These are phyloP conservation scores for Lochmaea capreae DNA, from an alignment of 2,888 invertebrate species.

Conservation along the genomic window DNA sequence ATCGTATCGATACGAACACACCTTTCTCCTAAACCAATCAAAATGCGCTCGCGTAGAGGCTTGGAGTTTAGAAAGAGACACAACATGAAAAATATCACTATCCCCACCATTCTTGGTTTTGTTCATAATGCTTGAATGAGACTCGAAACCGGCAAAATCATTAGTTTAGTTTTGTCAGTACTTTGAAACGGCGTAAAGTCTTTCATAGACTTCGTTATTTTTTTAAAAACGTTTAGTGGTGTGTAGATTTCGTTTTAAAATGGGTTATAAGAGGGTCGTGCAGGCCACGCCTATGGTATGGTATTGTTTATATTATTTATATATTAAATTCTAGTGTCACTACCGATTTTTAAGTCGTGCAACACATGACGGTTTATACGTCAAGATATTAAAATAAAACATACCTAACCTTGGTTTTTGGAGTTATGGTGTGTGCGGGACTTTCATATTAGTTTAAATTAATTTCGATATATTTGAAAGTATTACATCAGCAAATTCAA, in stretches of 20 bases:
- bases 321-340: background rate
- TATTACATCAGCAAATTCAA: background rate
- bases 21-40: constrained; percentile 37
- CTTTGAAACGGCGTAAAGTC: background rate
- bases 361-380: constrained; percentile 4
- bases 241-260: constrained; percentile 14
- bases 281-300: constrained; percentile 47
- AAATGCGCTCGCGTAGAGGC: constrained; percentile 17
- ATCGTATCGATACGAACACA: constrained; percentile 37
- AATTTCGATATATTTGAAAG: background rate
- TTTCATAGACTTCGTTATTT: background rate
- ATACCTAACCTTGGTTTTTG: constrained; percentile 13
- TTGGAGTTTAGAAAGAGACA: constrained; percentile 22
- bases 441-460: background rate
- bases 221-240: background rate
- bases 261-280: constrained; percentile 46
- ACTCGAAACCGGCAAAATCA: constrained; percentile 15
- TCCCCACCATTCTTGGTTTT: constrained; percentile 7
- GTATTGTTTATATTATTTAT: constrained; percentile 22
- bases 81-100: constrained; percentile 3
- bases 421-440: background rate
- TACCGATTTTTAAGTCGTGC: constrained; percentile 7
- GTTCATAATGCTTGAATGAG: constrained; percentile 13
- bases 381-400: constrained; percentile 8
- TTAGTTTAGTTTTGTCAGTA: constrained; percentile 8